Base-by-base conservation (phyloP, 2,888 invertebrate species). In the Eumacrocentrus americanus region DNA sequence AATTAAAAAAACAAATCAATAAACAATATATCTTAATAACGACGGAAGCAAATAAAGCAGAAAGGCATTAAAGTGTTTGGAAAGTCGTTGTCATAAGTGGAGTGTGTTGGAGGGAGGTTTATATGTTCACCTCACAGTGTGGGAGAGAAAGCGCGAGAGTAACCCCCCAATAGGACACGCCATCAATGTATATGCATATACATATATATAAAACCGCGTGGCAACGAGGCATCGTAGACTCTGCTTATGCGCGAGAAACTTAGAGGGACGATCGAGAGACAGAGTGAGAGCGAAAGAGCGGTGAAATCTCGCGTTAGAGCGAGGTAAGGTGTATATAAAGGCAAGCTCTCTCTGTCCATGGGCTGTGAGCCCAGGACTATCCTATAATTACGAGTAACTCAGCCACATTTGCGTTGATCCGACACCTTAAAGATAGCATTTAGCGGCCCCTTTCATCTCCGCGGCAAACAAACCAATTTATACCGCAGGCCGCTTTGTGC, bases 401-500 rank as follows among this genome's bases (percentile, higher is more conserved):
- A 80, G 80, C 77, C 80, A 80, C 80, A 80, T 80, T 80, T 80
- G 80, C 80, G 80, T 80, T 80, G 80, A 80, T 80, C 80, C 80
- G 80, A 80, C 80, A 80, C 80, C 80, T 80, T 80, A 80, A 80
- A 80, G 79, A 80, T 80, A 80, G 80, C 80, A 80, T 80, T 80
- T 80, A 80, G 80, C 80, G 80, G 80, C 77, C 78, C 79, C 80
- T 80, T 80, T 80, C 80, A 80, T 80, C 80, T 80, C 79, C 78
- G 79, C 79, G 79, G 79, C 80, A 80, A 80, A 80, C 80, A 80
- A 80, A 80, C 80, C 80, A 80, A 80, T 80, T 80, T 80, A 80
- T 80, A 80, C 80, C 76, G 76, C 78, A 77, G 79, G 73, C 74
- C 83, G 83, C 73, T 85, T 84, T 69, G 85, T 76, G 76, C 83